These are phyloP conservation scores for Drosophila santomea DNA, from an alignment of 1,140 invertebrate genomes.

Conservation along the genomic window DNA sequence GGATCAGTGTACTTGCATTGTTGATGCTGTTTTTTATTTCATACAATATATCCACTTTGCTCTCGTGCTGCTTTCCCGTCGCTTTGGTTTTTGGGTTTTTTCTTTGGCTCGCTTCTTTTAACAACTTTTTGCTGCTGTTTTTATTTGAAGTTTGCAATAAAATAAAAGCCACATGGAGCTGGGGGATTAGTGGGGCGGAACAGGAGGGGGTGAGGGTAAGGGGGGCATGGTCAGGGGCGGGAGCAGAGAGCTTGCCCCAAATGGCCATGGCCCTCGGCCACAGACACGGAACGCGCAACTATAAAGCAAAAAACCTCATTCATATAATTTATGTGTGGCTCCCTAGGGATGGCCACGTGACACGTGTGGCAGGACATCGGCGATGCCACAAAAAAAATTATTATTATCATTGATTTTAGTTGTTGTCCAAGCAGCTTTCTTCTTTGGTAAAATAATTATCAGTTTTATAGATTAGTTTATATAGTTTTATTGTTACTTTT, in stretches of 20 bases:
- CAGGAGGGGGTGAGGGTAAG: no score
- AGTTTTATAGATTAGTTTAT: no score
- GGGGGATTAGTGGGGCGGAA: slow-evolving; percentile 24
- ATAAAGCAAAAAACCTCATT: slow-evolving; percentile 63
- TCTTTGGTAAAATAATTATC: no score
- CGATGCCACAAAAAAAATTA: background rate
- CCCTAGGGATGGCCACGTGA: slow-evolving; percentile 35
- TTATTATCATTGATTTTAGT: no score
- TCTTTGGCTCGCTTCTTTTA: slow-evolving; percentile 29
- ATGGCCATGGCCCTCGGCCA: slow-evolving; percentile 48
- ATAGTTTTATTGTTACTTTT: no score
- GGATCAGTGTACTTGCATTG: slow-evolving; percentile 10
- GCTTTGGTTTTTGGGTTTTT: background rate
- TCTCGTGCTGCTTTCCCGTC: slow-evolving; percentile 1
- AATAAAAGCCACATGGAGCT: slow-evolving; percentile 50
- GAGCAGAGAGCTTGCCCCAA: slow-evolving; percentile 28
- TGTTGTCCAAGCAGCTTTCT: no score
- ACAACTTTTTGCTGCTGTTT: slow-evolving; percentile 51
- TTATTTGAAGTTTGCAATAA: slow-evolving; percentile 63
- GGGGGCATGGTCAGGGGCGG: slow-evolving; percentile 6
- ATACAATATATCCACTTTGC: slow-evolving; percentile 37
- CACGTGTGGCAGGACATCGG: slow-evolving; percentile 6
- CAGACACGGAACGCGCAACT: slow-evolving; percentile 58
- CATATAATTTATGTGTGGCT: slow-evolving; percentile 51
- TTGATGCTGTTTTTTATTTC: slow-evolving; percentile 30